Evolutionary conservation across 1,140 invertebrate species (phyloP).

Genomic region (Mycetomoellerius zeteki): DNA sequence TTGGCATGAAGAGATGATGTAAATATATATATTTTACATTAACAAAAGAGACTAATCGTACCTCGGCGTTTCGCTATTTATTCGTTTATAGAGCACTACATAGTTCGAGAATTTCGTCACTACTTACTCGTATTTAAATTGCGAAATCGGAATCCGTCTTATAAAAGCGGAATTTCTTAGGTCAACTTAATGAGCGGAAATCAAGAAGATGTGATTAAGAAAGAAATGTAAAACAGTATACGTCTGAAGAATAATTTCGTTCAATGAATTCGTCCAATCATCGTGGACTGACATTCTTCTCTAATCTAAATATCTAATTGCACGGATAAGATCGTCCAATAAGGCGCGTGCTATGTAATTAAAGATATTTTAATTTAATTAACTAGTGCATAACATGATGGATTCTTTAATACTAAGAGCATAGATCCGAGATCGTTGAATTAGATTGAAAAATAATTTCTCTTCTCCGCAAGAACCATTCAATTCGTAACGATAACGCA

Average conservation of each 20-base stretch:
- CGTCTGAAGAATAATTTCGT: conserved; percentile 27
- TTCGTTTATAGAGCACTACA: not conserved
- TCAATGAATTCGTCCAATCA: not conserved
- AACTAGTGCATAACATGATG: not conserved
- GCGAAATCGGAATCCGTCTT: conserved; percentile 11
- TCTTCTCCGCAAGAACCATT: conserved; percentile 11
- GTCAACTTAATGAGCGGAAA: conserved; percentile 37
- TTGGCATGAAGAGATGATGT: conserved; percentile 20
- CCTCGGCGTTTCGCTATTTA: conserved; percentile 14
- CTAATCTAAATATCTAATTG: conserved; percentile 26
- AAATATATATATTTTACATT: conserved; percentile 3
- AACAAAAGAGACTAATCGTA: conserved; percentile 13
- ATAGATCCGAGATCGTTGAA: not conserved
- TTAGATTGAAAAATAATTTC: conserved; percentile 47
- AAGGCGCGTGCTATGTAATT: not conserved
- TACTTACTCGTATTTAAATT: conserved; percentile 15
- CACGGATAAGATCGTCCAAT: not conserved
- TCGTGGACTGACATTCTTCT: conserved; percentile 9
- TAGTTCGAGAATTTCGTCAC: not conserved
- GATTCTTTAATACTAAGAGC: not conserved
- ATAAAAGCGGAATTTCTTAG: not conserved
- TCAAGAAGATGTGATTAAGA: conserved; percentile 43
- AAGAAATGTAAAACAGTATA: conserved; percentile 23
- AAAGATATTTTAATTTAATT: conserved; percentile 34
- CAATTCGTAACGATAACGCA: conserved; percentile 42